Evolutionary conservation across 92 coral and sea anemone species (phyloP).

Genomic region (Montipora capitata): DNA sequence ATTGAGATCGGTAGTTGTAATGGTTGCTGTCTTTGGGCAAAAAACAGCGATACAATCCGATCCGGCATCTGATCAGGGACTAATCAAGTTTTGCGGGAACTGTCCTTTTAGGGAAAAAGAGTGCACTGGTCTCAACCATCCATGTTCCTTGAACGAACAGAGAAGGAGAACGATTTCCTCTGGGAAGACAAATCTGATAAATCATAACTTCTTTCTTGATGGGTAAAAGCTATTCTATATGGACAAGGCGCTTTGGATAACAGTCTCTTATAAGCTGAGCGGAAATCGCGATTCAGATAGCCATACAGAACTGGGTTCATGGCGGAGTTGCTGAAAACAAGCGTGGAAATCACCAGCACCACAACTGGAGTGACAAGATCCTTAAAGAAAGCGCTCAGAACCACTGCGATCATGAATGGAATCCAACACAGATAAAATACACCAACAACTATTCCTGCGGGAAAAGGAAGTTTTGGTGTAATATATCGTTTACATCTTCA

Average conservation of each 20-base stretch:
- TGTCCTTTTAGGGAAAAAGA: no score
- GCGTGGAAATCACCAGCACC: constrained; percentile 52
- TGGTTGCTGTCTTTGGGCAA: no score
- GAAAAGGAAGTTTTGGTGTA: background rate
- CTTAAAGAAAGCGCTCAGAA: constrained; percentile 60
- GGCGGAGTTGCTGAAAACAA: constrained; percentile 71
- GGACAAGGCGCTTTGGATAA: background rate
- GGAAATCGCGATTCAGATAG: constrained; percentile 68
- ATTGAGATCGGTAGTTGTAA: no score
- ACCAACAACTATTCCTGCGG: constrained; percentile 67
- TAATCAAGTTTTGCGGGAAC: no score
- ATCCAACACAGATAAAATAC: constrained; percentile 75
- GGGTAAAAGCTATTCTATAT: background rate
- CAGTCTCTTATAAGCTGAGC: constrained; percentile 68
- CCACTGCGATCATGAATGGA: constrained; percentile 70
- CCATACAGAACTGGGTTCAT: constrained; percentile 75
- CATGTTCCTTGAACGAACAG: background rate
- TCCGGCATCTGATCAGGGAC: no score
- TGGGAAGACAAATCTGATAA: background rate
- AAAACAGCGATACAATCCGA: no score
- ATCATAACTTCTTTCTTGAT: constrained; percentile 16
- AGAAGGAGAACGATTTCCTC: background rate
- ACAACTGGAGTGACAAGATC: constrained; percentile 46
- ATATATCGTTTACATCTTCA: no score
- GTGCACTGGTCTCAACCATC: background rate